phyloP scores from a whole-genome alignment of 2,888 invertebrate species.

The Amphipyra tragopoginis region DNA sequence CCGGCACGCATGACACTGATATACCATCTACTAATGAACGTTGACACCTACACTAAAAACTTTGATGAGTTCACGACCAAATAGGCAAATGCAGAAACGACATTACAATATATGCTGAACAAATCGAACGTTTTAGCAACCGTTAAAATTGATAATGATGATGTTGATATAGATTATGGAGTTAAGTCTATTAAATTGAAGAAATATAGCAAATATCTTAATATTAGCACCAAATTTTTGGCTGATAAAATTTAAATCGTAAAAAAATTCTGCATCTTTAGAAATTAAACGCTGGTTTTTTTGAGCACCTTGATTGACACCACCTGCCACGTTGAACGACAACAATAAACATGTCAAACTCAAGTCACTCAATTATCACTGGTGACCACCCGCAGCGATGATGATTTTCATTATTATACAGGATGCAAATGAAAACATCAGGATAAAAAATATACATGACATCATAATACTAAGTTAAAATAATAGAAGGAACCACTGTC shows the following conservation, averaged over 20 bases:
- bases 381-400: constrained; percentile 16
- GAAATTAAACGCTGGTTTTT: not conserved
- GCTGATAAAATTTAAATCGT: no score
- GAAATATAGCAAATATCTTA: no score
- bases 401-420: constrained; percentile 25
- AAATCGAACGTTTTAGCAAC: constrained; percentile 38
- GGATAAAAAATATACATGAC: constrained; percentile 16
- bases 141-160: constrained; percentile 33
- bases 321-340: not conserved
- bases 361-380: constrained; percentile 1
- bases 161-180: not conserved
- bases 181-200: no score
- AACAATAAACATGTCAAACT: constrained; percentile 10
- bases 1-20: constrained; percentile 54
- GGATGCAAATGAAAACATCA: constrained; percentile 18
- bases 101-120: constrained; percentile 45
- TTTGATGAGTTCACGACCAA: constrained; percentile 64
- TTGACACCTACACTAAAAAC: constrained; percentile 67
- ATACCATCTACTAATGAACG: constrained; percentile 53
- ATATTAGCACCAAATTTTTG: no score
- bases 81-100: constrained; percentile 46
- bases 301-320: not conserved
- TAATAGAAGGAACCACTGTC: constrained; percentile 34
- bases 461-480: constrained; percentile 15
- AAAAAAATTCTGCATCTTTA: no score